phyloP scores from a whole-genome alignment of 1,140 invertebrate species.

The Oncopeltus fasciatus region DNA sequence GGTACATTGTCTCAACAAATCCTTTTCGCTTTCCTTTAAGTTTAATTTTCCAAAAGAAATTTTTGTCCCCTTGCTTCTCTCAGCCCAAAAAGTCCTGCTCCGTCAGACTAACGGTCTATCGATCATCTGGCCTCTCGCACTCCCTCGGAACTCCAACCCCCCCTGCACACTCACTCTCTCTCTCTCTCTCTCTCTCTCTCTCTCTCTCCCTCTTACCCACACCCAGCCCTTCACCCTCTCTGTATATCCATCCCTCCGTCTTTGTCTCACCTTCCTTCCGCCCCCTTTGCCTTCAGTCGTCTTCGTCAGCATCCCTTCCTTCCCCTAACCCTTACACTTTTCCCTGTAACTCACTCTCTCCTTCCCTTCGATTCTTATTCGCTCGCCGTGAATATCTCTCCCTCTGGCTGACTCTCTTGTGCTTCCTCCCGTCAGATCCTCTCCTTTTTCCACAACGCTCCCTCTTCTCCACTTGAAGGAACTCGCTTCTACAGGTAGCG shows the following conservation, averaged over 20 bases:
- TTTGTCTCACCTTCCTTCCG: background rate
- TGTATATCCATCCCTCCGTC: background rate
- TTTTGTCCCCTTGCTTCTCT: too few species aligned
- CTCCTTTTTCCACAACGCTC: background rate
- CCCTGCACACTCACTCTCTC: background rate
- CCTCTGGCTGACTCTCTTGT: too few species aligned
- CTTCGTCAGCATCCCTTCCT: background rate
- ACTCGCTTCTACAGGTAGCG: too few species aligned
- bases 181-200: constrained; percentile 6
- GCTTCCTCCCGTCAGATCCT: background rate
- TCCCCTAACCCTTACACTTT: background rate
- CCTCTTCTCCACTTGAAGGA: too few species aligned
- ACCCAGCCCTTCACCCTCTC: background rate
- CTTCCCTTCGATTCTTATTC: background rate
- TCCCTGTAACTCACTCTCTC: background rate
- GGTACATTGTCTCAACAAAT: too few species aligned
- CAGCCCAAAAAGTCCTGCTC: background rate
- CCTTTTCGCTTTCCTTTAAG: too few species aligned
- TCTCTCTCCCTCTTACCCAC: background rate
- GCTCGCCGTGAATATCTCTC: too few species aligned
- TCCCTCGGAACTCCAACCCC: background rate
- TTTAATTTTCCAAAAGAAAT: too few species aligned
- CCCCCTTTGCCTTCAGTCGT: background rate
- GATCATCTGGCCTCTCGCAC: background rate
- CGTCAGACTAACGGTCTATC: too few species aligned